Conservation (phyloP, 2,113 vertebrate species). For the Pedetes capensis region DNA sequence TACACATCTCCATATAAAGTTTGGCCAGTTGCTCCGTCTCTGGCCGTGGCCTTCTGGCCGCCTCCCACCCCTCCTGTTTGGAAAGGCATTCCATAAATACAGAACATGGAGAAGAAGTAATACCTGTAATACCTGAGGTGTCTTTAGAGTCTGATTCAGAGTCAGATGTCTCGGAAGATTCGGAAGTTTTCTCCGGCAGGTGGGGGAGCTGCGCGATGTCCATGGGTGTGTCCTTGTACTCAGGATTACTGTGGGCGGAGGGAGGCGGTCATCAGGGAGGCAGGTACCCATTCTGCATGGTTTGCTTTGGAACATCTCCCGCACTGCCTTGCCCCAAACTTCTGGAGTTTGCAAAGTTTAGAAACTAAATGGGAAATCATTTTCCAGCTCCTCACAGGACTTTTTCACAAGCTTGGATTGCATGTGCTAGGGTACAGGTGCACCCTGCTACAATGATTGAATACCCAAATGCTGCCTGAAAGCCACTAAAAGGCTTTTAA, state of each 20-base stretch:
- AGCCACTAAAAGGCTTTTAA: slow-evolving; percentile 74
- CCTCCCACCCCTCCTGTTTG: background rate
- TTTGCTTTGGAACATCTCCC: slow-evolving; percentile 46
- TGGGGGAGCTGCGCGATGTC: slow-evolving; percentile 97
- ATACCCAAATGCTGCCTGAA: slow-evolving; percentile 44
- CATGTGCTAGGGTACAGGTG: slow-evolving; percentile 1
- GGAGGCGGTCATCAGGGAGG: slow-evolving; percentile 64
- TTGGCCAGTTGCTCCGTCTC: background rate
- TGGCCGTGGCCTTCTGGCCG: fast-evolving
- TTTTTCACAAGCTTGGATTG: slow-evolving; percentile 62
- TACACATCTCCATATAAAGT: background rate
- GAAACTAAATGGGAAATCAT: slow-evolving; percentile 54
- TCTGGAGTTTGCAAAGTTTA: slow-evolving; percentile 66
- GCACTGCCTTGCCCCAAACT: slow-evolving; percentile 52
- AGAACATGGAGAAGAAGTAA: slow-evolving; percentile 54
- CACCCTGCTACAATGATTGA: slow-evolving; percentile 34
- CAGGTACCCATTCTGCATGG: background rate
- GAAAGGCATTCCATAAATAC: background rate
- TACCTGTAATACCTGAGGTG: slow-evolving; percentile 92
- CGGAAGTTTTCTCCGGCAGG: slow-evolving; percentile 95
- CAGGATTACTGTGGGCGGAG: slow-evolving; percentile 88
- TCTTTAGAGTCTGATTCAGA: slow-evolving; percentile 99
- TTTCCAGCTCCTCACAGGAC: slow-evolving; percentile 54
- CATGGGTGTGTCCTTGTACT: slow-evolving; percentile 98
- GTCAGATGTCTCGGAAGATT: slow-evolving; percentile 97